Conservation (phyloP, 2,888 invertebrate species). For the Steinernema scapterisci region DNA sequence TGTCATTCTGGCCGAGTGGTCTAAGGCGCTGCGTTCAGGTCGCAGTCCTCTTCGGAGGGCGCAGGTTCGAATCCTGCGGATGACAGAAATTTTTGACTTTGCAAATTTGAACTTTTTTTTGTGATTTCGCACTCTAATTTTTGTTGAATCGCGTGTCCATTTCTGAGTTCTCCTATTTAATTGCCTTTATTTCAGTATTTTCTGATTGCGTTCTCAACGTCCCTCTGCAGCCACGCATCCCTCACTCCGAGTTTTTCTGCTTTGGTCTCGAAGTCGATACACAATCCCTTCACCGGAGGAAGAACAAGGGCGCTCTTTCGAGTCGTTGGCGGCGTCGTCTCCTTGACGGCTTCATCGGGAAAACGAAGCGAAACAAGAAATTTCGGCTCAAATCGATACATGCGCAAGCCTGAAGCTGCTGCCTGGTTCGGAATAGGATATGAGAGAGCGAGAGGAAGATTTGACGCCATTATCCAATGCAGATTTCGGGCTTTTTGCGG, state of each 20-base stretch:
- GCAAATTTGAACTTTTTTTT: no score
- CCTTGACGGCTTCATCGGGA: not conserved
- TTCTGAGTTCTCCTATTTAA: no score
- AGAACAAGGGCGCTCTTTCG: not conserved
- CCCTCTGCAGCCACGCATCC: not conserved
- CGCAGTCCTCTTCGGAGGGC: slow-evolving; percentile 73
- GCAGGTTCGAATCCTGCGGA: slow-evolving; percentile 48
- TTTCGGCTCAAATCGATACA: slow-evolving; percentile 3
- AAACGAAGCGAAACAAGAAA: not conserved
- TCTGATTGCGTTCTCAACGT: not conserved
- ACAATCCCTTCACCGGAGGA: not conserved
- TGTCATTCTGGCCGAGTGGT: slow-evolving; percentile 74
- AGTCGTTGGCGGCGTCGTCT: not conserved
- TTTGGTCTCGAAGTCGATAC: not conserved
- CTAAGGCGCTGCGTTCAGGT: slow-evolving; percentile 83
- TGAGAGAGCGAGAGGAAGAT: not conserved
- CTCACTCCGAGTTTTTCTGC: not conserved
- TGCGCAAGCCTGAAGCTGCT: not conserved
- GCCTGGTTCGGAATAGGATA: not conserved
- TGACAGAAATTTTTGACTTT: not conserved
- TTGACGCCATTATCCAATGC: not conserved
- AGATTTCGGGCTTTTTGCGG: not conserved
- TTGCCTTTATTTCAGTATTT: not conserved
- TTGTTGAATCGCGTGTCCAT: no score
- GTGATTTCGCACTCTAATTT: no score